Evolutionary conservation across 2,797 vertebrate species (phyloP), one percentile per base, ranked within the genome.

Genomic region (Hipposideros larvatus): DNA sequence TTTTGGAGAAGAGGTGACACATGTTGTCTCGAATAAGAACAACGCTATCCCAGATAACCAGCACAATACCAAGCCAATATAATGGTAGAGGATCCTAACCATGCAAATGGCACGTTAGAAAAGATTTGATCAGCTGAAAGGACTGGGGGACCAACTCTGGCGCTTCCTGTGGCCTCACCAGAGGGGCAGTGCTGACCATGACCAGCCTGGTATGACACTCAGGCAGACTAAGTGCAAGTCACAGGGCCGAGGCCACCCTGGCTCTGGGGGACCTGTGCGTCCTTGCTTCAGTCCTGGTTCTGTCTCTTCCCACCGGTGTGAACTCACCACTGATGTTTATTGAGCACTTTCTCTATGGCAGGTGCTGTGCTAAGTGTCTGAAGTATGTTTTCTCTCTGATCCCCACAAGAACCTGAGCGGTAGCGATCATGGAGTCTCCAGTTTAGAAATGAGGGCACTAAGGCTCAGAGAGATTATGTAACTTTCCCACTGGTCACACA

Each of bases 51-150:
- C 24, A 82, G 61, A 89, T 82, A 96, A 97, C 82, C 48, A 78
- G 57, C 41, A 37, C 66, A 92, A 96, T 43, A 74, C 18, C n/a
- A 0, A 5, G 0, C 1, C 79, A 65, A 14, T 18, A 5, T 55
- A 55, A 21, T 19, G 53, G 53, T 51, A 51, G 48, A 15, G 48
- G 48, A 51, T 15, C 13, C 48, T 51, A 51, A 4, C 87, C 94
- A 86, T 90, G 80, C 8, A 89, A 90, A 59, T 19, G 6, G 55
- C 5, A 15, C 73, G 46, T 90, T 89, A 90, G 87, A 87, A 94
- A 95, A 87, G 73, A 68, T 97, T 96, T 96, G 55, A 59, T 96
- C 70, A 91, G 31, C 65, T 77, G 10, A 77, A 66, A 86, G 46
- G 15, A 87, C 31, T 57, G 87, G 82, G 95, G 77, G 59, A 9